Conservation (phyloP, 2,797 vertebrate genomes). For the Rhinophrynus dorsalis region DNA sequence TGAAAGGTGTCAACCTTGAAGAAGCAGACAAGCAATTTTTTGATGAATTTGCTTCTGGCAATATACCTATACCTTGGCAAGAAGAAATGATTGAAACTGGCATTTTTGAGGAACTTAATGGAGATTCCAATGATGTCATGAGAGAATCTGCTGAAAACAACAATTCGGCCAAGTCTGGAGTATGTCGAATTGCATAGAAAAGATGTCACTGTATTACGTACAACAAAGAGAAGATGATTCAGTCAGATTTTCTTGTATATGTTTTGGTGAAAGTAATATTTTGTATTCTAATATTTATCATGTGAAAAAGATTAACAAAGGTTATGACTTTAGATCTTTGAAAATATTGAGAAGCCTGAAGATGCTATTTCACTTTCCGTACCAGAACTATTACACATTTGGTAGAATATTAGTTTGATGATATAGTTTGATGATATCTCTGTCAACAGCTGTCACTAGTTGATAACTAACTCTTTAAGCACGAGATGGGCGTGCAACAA, state of each 20-base stretch:
- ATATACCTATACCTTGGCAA: constrained; percentile 86
- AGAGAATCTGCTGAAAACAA: constrained; percentile 70
- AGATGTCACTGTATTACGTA: neutral
- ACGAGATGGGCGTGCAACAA: no score
- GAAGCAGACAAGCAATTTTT: constrained; percentile 77
- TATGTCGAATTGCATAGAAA: constrained; percentile 75
- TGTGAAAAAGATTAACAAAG: no score
- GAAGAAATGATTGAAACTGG: constrained; percentile 90
- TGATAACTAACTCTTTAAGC: no score
- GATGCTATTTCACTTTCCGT: no score
- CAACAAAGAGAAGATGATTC: neutral
- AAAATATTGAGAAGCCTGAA: no score
- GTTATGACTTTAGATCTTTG: no score
- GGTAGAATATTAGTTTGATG: no score
- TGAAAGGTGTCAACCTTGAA: constrained; percentile 78
- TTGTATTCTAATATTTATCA: no score
- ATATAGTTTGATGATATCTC: no score
- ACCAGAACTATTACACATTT: no score
- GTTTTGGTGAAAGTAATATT: neutral
- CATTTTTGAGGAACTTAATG: constrained; percentile 79
- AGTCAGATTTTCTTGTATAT: constrained; percentile 10
- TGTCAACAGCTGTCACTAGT: no score
- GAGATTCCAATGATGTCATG: constrained; percentile 75
- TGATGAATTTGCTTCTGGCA: constrained; percentile 82
- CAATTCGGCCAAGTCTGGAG: constrained; percentile 75